Percentiles rank a stretch among this genome's conserved stretches.
Evolutionary conservation across 2,113 vertebrate species (phyloP).

Genomic region (Megaleporinus macrocephalus): DNA sequence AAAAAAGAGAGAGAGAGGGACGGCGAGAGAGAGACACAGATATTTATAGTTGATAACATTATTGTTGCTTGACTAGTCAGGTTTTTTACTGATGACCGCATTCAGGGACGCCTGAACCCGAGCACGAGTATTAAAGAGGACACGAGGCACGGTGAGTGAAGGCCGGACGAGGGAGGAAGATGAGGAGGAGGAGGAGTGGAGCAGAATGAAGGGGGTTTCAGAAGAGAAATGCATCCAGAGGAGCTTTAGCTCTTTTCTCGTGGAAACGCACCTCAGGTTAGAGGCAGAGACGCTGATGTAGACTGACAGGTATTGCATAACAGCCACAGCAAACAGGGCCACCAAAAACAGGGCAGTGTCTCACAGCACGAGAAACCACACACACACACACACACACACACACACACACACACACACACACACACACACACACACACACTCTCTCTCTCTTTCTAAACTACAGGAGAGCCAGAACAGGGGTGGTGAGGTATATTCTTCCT

Average conservation of each 20-base stretch:
- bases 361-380: background rate
- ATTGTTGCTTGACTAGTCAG: conserved; percentile 59
- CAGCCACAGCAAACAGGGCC: background rate
- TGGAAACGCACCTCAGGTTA: conserved; percentile 5
- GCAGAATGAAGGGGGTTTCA: background rate
- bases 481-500: background rate
- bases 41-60: conserved; percentile 69
- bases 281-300: conserved; percentile 41
- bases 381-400: background rate
- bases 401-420: no score
- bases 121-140: background rate
- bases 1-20: conserved; percentile 1
- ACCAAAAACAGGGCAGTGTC: background rate
- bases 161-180: background rate
- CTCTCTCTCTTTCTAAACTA: no score
- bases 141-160: background rate
- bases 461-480: background rate
- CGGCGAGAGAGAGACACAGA: conserved; percentile 28
- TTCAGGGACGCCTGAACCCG: background rate
- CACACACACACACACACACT: no score
- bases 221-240: background rate
- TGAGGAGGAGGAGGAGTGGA: background rate
- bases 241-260: background rate
- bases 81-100: conserved; percentile 46
- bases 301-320: conserved; percentile 50